Percentiles rank a stretch among this genome's conserved stretches.
Conservation (phyloP, 2,888 invertebrate genomes). For the Sinotaia quadrata region DNA sequence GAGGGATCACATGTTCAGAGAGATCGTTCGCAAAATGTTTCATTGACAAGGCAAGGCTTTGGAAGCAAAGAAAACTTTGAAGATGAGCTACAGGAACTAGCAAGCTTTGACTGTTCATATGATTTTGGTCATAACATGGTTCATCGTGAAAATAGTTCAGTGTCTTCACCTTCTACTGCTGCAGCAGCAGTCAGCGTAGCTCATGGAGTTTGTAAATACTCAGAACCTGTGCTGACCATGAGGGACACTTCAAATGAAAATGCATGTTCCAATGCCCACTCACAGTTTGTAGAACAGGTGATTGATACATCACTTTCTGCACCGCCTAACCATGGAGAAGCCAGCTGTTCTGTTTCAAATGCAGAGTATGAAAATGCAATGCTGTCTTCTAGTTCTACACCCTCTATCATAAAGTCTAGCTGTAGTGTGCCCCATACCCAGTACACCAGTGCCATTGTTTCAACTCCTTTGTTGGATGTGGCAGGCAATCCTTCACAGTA, state of each 20-base stretch:
- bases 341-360: conserved; percentile 15
- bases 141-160: background rate
- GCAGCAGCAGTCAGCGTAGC: conserved; percentile 12
- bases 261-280: background rate
- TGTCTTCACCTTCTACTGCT: too few relatives aligned
- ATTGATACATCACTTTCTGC: background rate
- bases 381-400: background rate
- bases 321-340: background rate
- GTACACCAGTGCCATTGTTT: background rate
- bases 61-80: conserved; percentile 21
- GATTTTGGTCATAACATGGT: conserved; percentile 18
- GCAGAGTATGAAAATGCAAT: conserved; percentile 13
- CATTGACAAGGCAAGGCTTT: background rate
- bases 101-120: conserved; percentile 21
- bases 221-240: conserved; percentile 9
- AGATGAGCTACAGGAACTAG: conserved; percentile 25
- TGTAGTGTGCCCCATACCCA: background rate
- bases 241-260: background rate
- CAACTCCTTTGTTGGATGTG: background rate
- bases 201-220: conserved; percentile 9
- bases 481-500: conserved; percentile 13
- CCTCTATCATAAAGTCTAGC: background rate
- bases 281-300: conserved; percentile 8
- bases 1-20: background rate
- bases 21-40: background rate